A percentile compares a stretch with the other conserved stretches of the same genome.
These are phyloP conservation scores for Bucco capensis DNA, from an alignment of 2,113 vertebrate species.

Conservation along the genomic window DNA sequence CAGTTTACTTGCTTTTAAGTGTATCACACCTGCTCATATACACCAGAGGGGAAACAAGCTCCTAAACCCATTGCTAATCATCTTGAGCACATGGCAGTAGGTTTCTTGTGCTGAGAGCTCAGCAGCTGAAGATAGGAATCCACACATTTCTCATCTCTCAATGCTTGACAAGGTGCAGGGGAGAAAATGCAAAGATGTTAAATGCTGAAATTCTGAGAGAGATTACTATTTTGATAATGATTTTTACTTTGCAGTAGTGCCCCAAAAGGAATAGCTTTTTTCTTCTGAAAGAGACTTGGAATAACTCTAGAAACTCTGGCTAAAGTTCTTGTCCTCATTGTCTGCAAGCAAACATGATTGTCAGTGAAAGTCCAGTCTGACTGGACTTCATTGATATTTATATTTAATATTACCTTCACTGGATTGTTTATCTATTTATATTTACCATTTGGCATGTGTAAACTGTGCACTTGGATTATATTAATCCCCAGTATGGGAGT, in stretches of 20 bases:
- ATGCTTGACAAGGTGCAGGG: slow-evolving; percentile 7
- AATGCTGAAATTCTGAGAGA: neutral
- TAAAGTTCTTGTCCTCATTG: slow-evolving; percentile 23
- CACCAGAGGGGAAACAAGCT: neutral
- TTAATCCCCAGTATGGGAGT: neutral
- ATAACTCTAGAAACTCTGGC: slow-evolving; percentile 17
- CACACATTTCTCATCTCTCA: slow-evolving; percentile 44
- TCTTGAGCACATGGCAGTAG: neutral
- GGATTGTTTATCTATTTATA: neutral
- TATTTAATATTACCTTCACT: neutral
- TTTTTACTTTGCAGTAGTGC: slow-evolving; percentile 11
- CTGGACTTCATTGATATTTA: neutral
- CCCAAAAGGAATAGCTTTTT: neutral
- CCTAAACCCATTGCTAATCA: slow-evolving; percentile 29
- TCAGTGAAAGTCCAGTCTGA: neutral
- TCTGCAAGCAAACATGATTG: neutral
- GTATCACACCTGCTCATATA: slow-evolving; percentile 37
- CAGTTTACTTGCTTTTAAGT: slow-evolving; percentile 21
- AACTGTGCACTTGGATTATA: neutral
- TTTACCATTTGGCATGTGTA: neutral
- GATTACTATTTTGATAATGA: neutral
- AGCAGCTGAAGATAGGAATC: neutral
- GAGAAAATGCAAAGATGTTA: neutral
- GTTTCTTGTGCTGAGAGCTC: slow-evolving; percentile 1
- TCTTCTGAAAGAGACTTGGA: neutral